phyloP scores from a whole-genome alignment of 2,797 vertebrate genomes.

The Anguilla megastoma region DNA sequence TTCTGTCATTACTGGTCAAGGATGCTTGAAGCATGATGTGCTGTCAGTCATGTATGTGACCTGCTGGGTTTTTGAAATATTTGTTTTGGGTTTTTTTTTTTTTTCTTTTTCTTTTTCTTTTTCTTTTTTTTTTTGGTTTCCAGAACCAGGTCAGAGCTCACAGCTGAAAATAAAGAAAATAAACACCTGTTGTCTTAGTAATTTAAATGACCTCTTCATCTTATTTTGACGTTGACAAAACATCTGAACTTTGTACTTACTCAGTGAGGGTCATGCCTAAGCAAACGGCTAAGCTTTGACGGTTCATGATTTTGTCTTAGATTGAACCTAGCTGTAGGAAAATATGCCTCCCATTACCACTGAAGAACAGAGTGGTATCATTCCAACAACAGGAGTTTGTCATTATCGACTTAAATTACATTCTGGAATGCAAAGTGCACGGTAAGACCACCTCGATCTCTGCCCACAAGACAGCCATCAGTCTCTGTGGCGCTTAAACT shows the following conservation, averaged over 20 bases:
- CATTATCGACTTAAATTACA: constrained; percentile 54
- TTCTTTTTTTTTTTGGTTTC: not conserved
- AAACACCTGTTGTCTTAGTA: constrained; percentile 15
- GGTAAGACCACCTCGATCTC: constrained; percentile 24
- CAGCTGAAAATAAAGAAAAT: constrained; percentile 14
- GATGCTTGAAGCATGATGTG: not conserved
- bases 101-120: not conserved
- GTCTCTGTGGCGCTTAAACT: constrained; percentile 12
- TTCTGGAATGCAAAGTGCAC: constrained; percentile 50
- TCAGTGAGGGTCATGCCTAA: not conserved
- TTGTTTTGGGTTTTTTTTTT: not conserved
- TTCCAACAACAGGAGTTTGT: constrained; percentile 35
- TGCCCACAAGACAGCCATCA: constrained; percentile 9
- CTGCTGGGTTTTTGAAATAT: not conserved
- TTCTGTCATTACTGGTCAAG: constrained; percentile 44
- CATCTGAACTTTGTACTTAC: not conserved
- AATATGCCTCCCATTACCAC: not conserved
- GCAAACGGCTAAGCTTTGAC: not conserved
- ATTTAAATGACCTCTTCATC: not conserved
- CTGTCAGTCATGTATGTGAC: constrained; percentile 16
- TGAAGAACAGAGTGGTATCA: constrained; percentile 43
- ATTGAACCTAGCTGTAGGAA: constrained; percentile 6
- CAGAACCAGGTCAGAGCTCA: constrained; percentile 13
- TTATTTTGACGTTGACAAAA: not conserved
- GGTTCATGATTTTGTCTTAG: not conserved